These are phyloP conservation scores for Petrolisthes manimaculis DNA, from an alignment of 2,888 invertebrate genomes.

Conservation along the genomic window DNA sequence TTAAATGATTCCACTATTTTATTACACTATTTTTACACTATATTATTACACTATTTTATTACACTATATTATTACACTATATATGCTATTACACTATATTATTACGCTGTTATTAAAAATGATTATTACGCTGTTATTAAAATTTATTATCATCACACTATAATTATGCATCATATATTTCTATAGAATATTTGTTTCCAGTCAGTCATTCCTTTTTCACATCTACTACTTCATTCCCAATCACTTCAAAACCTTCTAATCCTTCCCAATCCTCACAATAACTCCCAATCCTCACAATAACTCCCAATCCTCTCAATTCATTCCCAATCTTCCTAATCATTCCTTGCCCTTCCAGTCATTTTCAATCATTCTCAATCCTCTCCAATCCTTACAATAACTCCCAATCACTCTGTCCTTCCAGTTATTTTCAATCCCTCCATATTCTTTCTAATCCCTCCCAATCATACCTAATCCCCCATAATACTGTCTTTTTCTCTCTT, in stretches of 20 bases:
- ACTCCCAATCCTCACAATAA: too few species aligned
- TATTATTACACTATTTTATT: too few species aligned
- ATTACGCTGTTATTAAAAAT: too few species aligned
- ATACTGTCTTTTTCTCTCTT: too few species aligned
- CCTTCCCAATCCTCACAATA: background rate
- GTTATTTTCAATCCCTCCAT: too few species aligned
- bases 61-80: too few species aligned
- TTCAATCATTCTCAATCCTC: background rate
- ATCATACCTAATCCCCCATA: background rate
- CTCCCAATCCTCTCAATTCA: background rate
- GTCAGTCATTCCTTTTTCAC: background rate
- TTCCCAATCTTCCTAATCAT: background rate
- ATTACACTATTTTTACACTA: too few species aligned
- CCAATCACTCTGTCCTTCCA: background rate
- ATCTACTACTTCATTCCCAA: background rate
- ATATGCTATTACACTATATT: too few species aligned
- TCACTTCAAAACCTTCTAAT: background rate
- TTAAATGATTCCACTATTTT: too few species aligned
- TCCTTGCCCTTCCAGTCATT: background rate
- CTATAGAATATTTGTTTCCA: background rate
- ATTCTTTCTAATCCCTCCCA: background rate
- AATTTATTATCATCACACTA: too few species aligned
- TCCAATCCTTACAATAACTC: background rate
- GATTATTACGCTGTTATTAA: too few species aligned
- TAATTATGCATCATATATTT: background rate